Percentiles rank a stretch among this genome's conserved stretches.
These are phyloP conservation scores for Macroramphosus scolopax DNA, from an alignment of 2,797 vertebrate species.

Conservation along the genomic window DNA sequence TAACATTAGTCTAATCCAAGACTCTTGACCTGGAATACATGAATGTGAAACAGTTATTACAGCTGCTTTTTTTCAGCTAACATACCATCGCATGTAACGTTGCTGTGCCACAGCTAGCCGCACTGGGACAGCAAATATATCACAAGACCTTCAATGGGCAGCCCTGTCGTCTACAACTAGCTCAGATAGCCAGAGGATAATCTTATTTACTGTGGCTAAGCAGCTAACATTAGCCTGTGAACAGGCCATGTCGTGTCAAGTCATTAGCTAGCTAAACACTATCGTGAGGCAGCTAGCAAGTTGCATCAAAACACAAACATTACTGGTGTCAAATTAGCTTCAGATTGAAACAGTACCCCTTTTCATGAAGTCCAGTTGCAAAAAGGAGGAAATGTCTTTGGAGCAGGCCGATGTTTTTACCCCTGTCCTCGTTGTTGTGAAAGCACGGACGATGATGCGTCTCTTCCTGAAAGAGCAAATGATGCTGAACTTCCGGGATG, in stretches of 20 bases:
- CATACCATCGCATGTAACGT: slow-evolving; percentile 1
- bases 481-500: slow-evolving; percentile 72
- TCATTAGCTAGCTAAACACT: slow-evolving; percentile 57
- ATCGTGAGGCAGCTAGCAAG: slow-evolving; percentile 18
- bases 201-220: slow-evolving; percentile 33
- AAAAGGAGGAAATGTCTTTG: slow-evolving; percentile 7
- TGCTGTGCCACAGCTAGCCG: not conserved
- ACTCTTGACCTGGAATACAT: not conserved
- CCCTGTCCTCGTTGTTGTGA: slow-evolving; percentile 58
- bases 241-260: slow-evolving; percentile 70
- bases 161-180: not conserved
- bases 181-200: slow-evolving; percentile 10
- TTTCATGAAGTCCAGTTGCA: slow-evolving; percentile 25
- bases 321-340: not conserved
- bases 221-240: slow-evolving; percentile 64
- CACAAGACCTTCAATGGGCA: not conserved
- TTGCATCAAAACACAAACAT: slow-evolving; percentile 11
- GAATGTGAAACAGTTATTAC: slow-evolving; percentile 7
- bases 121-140: not conserved
- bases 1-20: not conserved
- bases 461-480: slow-evolving; percentile 61
- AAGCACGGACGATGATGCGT: slow-evolving; percentile 59
- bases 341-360: slow-evolving; percentile 46
- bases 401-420: slow-evolving; percentile 41
- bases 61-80: slow-evolving; percentile 2